phyloP scores from a whole-genome alignment of 1,140 invertebrate species.

The Andrena cerasifolii region DNA sequence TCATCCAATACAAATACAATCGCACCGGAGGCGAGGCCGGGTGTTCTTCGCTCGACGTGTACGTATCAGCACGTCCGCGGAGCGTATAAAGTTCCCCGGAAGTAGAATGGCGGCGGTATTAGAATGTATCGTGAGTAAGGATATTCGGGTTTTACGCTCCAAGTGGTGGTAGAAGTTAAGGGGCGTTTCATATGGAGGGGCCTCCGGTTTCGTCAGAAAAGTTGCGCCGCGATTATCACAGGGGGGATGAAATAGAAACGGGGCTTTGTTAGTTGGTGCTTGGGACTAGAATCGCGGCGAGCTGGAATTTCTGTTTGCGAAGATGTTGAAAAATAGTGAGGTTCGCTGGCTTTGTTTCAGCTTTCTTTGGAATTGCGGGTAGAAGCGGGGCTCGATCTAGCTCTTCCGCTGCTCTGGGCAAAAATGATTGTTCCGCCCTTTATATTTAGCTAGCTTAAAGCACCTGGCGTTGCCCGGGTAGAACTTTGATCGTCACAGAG shows the following conservation, averaged over 20 bases:
- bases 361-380: no score
- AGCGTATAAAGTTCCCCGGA: slow-evolving; percentile 1
- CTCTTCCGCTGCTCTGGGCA: no score
- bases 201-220: slow-evolving; percentile 21
- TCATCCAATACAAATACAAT: slow-evolving; percentile 46
- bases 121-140: slow-evolving; percentile 29
- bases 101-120: slow-evolving; percentile 12
- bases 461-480: no score
- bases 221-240: neutral
- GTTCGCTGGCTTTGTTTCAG: no score
- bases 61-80: neutral
- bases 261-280: neutral
- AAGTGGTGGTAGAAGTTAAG: slow-evolving; percentile 51
- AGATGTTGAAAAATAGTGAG: no score
- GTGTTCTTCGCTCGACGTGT: neutral
- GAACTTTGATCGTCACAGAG: no score
- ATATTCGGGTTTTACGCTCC: slow-evolving; percentile 54
- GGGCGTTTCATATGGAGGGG: slow-evolving; percentile 14
- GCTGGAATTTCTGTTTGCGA: no score
- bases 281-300: no score
- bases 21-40: neutral
- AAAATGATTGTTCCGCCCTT: no score
- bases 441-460: no score
- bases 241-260: slow-evolving; percentile 21
- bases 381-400: no score